Conservation (phyloP, 2,888 invertebrate genomes). For the Papilio protenor region DNA sequence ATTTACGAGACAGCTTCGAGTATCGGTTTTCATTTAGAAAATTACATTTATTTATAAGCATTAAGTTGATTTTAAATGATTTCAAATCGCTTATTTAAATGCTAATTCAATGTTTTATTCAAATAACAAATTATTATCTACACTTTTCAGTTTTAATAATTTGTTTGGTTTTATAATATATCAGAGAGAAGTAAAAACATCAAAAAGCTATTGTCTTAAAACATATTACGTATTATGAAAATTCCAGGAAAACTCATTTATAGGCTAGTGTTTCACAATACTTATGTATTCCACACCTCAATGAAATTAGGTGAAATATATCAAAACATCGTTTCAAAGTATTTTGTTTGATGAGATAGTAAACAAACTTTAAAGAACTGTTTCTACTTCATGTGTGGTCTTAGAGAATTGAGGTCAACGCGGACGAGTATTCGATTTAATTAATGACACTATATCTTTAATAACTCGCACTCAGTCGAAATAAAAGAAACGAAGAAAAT, state of each 20-base stretch:
- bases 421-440: slow-evolving; percentile 34
- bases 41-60: not conserved
- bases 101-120: not conserved
- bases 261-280: not conserved
- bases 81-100: slow-evolving; percentile 3
- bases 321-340: not conserved
- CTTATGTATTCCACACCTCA: not conserved
- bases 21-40: slow-evolving; percentile 6
- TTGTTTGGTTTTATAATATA: not conserved
- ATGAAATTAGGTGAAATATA: not conserved
- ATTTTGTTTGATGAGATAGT: not conserved
- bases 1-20: not conserved
- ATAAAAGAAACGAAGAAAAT: slow-evolving; percentile 25
- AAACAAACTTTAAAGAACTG: slow-evolving; percentile 24
- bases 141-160: not conserved
- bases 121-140: not conserved
- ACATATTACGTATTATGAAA: too few relatives aligned
- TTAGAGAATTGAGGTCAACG: slow-evolving; percentile 40
- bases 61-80: slow-evolving; percentile 7
- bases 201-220: too few relatives aligned
- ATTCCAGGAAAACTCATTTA: too few relatives aligned
- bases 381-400: slow-evolving; percentile 41
- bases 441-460: slow-evolving; percentile 39
- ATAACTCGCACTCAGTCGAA: slow-evolving; percentile 30
- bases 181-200: too few relatives aligned